Percentiles rank a stretch among this genome's conserved stretches.
Conservation (phyloP, 2,113 vertebrate species). For the Microcebus ravelobensis region DNA sequence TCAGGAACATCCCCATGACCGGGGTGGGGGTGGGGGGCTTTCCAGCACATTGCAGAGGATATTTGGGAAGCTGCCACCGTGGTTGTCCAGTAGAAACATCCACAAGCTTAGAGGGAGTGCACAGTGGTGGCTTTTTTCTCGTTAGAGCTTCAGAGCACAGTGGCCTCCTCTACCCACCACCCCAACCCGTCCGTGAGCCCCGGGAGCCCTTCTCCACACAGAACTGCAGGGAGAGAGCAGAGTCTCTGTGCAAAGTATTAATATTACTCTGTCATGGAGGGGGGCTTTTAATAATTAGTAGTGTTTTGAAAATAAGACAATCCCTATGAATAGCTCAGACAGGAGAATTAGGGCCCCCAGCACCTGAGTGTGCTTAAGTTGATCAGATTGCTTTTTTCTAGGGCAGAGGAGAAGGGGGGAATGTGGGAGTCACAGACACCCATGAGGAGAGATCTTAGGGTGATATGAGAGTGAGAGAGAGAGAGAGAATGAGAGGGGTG, state of each 20-base stretch:
- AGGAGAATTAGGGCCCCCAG: too few species aligned
- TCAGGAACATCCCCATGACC: background rate
- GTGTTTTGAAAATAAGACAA: background rate
- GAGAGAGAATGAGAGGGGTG: accelerated
- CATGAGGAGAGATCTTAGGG: background rate
- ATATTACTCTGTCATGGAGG: background rate
- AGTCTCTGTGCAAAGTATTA: background rate
- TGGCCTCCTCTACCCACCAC: accelerated
- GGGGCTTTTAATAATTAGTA: background rate
- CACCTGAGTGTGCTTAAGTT: background rate
- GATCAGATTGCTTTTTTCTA: background rate
- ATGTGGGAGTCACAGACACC: accelerated
- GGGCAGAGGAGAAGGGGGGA: background rate
- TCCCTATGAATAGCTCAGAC: background rate
- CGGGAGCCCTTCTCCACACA: background rate
- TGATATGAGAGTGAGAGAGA: background rate
- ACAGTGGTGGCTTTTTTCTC: accelerated
- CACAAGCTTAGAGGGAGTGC: accelerated
- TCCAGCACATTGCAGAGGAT: background rate
- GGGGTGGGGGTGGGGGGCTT: background rate
- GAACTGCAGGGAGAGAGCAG: background rate
- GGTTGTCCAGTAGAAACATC: background rate
- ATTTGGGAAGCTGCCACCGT: accelerated
- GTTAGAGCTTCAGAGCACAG: background rate
- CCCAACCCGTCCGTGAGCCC: accelerated